Evolutionary conservation across 2,797 vertebrate species (phyloP).

Genomic region (Pipistrellus pygmaeus): DNA sequence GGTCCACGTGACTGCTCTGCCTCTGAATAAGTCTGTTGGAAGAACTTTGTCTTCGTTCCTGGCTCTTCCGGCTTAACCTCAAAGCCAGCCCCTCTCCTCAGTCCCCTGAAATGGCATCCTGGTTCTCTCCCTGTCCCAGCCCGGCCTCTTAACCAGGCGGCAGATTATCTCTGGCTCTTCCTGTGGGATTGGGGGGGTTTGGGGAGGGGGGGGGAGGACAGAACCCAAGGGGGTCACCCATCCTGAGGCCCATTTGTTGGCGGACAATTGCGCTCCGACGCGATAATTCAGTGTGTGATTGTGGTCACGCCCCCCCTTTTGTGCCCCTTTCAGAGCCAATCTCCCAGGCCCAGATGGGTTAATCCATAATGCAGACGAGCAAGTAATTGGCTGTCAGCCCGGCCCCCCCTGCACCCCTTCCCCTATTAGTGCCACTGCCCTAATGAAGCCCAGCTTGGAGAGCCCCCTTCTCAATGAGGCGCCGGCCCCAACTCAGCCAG

Average conservation of each 20-base stretch:
- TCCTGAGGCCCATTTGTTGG: constrained; percentile 91
- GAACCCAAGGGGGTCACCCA: constrained; percentile 82
- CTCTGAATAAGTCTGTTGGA: not conserved
- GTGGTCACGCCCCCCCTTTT: constrained; percentile 95
- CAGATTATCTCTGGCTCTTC: constrained; percentile 60
- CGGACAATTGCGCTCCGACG: constrained; percentile 93
- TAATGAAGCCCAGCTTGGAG: constrained; percentile 99
- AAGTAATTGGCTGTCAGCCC: constrained; percentile 91
- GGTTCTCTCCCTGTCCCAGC: not conserved
- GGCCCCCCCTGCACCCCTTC: constrained; percentile 87
- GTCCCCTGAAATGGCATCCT: not conserved
- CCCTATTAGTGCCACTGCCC: constrained; percentile 92
- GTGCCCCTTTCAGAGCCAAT: constrained; percentile 94
- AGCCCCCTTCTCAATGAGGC: constrained; percentile 92
- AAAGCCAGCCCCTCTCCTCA: not conserved
- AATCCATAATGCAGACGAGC: constrained; percentile 98
- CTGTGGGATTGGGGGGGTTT: not conserved
- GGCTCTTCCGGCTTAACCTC: constrained; percentile 1
- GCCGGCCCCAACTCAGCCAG: constrained; percentile 88
- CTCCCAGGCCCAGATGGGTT: constrained; percentile 96
- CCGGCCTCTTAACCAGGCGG: constrained; percentile 70
- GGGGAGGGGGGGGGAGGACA: not conserved
- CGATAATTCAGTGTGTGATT: constrained; percentile 95
- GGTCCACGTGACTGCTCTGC: not conserved
- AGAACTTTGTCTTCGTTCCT: not conserved